Evolutionary conservation across 2,113 vertebrate species (phyloP).

Genomic region (Pedionomus torquatus): DNA sequence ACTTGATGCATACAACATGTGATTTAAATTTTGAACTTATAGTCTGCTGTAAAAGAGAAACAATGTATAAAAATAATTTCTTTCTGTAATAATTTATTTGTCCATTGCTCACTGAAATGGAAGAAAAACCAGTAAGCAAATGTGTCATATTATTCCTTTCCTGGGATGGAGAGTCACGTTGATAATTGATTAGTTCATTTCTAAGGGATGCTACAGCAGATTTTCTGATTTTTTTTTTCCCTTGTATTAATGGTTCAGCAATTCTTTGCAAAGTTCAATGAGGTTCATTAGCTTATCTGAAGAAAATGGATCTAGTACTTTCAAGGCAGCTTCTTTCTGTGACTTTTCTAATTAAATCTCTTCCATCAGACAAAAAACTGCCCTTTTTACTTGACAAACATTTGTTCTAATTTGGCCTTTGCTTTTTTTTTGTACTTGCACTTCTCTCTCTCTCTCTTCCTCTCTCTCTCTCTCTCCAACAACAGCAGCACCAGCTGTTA

Average conservation of each 20-base stretch:
- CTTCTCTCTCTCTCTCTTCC: not conserved
- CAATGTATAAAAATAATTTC: not conserved
- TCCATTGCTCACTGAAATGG: not conserved
- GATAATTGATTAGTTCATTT: constrained; percentile 54
- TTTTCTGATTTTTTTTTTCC: constrained; percentile 4
- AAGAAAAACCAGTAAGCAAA: constrained; percentile 4
- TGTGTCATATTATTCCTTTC: not conserved
- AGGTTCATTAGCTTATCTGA: constrained; percentile 75
- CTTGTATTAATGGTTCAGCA: constrained; percentile 56
- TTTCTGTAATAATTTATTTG: constrained; percentile 16
- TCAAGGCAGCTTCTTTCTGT: constrained; percentile 58
- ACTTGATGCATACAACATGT: constrained; percentile 11
- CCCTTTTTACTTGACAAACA: constrained; percentile 78
- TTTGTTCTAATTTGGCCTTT: constrained; percentile 79
- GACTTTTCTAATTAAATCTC: constrained; percentile 80
- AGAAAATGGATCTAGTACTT: constrained; percentile 68
- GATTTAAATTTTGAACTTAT: constrained; percentile 40
- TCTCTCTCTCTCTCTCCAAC: not conserved
- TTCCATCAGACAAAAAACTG: constrained; percentile 73
- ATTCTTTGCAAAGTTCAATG: constrained; percentile 74
- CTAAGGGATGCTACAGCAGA: not conserved
- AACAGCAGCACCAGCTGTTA: constrained; percentile 76
- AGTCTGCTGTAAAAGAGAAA: not conserved
- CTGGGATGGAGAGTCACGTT: not conserved
- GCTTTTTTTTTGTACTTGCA: constrained; percentile 55